Conservation (phyloP, 2,888 invertebrate species). For the Latheticus oryzae region DNA sequence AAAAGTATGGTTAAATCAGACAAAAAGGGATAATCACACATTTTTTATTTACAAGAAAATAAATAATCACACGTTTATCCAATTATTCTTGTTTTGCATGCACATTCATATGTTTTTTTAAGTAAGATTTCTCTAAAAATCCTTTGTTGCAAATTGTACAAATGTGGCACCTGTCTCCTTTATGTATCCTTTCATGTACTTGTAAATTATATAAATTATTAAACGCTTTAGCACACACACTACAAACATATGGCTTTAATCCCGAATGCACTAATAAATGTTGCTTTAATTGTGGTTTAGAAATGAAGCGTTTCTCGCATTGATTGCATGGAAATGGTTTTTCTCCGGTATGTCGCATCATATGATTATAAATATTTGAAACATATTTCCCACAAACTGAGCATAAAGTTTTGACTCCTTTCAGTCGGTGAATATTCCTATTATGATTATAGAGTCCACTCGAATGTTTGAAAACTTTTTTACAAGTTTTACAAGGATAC, state of each 20-base stretch:
- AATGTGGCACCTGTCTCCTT: conserved; percentile 55
- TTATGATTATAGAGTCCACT: conserved; percentile 54
- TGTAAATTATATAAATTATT: conserved; percentile 57
- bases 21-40: not conserved
- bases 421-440: conserved; percentile 51
- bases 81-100: conserved; percentile 39
- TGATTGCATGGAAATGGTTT: conserved; percentile 54
- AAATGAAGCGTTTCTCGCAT: conserved; percentile 55
- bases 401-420: conserved; percentile 52
- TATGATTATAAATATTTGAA: conserved; percentile 55
- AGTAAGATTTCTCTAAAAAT: conserved; percentile 58
- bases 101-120: conserved; percentile 57
- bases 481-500: conserved; percentile 54
- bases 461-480: conserved; percentile 54
- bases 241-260: conserved; percentile 56
- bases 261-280: conserved; percentile 57
- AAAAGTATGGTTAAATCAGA: no score
- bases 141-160: conserved; percentile 56
- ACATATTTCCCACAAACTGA: conserved; percentile 56
- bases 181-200: conserved; percentile 59
- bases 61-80: not conserved
- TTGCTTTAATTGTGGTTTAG: conserved; percentile 52
- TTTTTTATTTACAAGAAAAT: not conserved
- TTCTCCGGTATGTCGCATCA: conserved; percentile 53
- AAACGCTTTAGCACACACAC: conserved; percentile 57